phyloP scores from a whole-genome alignment of 2,888 invertebrate genomes.

The Perdita meconis region DNA sequence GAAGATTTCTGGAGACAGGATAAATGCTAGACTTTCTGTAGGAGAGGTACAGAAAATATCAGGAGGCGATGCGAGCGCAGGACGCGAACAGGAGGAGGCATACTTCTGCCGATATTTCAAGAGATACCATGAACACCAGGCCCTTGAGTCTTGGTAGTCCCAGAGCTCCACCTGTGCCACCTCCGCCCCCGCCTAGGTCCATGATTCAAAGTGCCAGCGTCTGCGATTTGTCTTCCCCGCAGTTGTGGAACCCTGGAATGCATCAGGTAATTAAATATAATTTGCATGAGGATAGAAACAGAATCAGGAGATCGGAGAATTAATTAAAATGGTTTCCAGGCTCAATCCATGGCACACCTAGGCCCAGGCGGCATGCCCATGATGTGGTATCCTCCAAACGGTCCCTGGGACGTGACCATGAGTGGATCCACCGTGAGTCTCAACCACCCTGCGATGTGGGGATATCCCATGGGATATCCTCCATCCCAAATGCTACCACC shows the following conservation, averaged over 20 bases:
- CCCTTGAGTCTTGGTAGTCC: slow-evolving; percentile 75
- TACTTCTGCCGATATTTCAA: slow-evolving; percentile 68
- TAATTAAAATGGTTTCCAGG: slow-evolving; percentile 82
- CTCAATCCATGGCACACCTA: slow-evolving; percentile 90
- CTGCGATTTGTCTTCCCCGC: slow-evolving; percentile 79
- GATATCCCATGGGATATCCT: slow-evolving; percentile 78
- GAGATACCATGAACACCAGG: slow-evolving; percentile 73
- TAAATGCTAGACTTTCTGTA: no score
- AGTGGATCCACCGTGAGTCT: slow-evolving; percentile 81
- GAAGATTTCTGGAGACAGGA: no score
- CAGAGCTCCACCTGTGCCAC: slow-evolving; percentile 64
- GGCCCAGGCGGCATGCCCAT: slow-evolving; percentile 83
- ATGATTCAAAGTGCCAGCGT: slow-evolving; percentile 82
- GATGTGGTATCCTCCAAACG: slow-evolving; percentile 83
- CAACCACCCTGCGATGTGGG: slow-evolving; percentile 80
- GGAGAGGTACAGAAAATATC: slow-evolving; percentile 84
- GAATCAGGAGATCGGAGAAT: neutral
- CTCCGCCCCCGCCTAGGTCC: slow-evolving; percentile 75
- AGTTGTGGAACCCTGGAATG: slow-evolving; percentile 83
- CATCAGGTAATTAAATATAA: slow-evolving; percentile 86
- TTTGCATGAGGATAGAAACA: no score
- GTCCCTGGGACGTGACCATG: slow-evolving; percentile 75
- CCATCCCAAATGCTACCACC: slow-evolving; percentile 79
- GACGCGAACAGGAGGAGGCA: slow-evolving; percentile 84
- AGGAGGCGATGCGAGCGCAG: slow-evolving; percentile 86